Evolutionary conservation across 1,140 invertebrate genomes (phyloP).

Genomic region (Caenorhabditis elegans): WBcel235 BX284602.5:7265501-7266000

Average conservation of each 20-base stretch:
- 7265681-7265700: neutral
- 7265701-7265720: neutral
- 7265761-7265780: neutral
- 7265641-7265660: neutral
- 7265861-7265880: neutral
- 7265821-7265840: neutral
- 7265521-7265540: no score
- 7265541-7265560: no score
- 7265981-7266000: no score
- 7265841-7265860: neutral
- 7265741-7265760: neutral
- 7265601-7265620: no score
- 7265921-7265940: neutral
- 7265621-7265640: no score
- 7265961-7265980: neutral
- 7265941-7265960: neutral
- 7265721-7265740: neutral
- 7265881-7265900: neutral
- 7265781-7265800: neutral
- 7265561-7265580: no score
- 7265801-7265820: neutral
- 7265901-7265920: neutral
- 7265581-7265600: no score
- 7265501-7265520: no score
- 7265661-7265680: neutral